Conservation (phyloP, 2,888 invertebrate genomes). For the Drosophila flavopinicola region DNA sequence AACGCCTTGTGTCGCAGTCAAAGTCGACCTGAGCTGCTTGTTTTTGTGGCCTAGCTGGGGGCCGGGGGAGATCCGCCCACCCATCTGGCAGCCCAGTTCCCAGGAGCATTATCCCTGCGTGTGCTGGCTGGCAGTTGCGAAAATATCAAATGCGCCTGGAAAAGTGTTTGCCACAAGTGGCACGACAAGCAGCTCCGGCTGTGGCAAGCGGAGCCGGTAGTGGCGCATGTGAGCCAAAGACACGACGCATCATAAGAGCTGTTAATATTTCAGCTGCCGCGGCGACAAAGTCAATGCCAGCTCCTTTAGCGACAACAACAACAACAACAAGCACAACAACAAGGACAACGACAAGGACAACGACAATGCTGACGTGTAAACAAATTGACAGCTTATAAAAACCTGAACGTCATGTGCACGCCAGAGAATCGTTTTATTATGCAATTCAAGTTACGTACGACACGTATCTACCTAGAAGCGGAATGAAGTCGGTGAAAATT, state of each 20-base stretch:
- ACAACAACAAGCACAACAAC: neutral
- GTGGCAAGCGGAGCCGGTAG: constrained; percentile 13
- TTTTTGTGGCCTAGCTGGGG: constrained; percentile 57
- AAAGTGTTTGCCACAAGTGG: constrained; percentile 52
- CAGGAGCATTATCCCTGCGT: constrained; percentile 72
- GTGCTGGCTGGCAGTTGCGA: constrained; percentile 38
- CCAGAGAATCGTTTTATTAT: constrained; percentile 69
- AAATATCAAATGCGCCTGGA: constrained; percentile 70
- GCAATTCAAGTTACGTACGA: constrained; percentile 72
- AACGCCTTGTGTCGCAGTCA: constrained; percentile 28
- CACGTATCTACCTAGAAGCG: constrained; percentile 40
- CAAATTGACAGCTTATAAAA: constrained; percentile 83
- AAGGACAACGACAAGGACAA: constrained; percentile 2
- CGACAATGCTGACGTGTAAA: constrained; percentile 60
- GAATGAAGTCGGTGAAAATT: constrained; percentile 64
- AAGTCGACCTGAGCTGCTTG: constrained; percentile 56
- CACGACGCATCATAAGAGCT: constrained; percentile 53
- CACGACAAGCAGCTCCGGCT: constrained; percentile 34
- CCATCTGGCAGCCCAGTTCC: constrained; percentile 47
- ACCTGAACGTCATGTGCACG: constrained; percentile 71
- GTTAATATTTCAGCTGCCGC: constrained; percentile 74
- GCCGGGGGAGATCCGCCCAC: no score
- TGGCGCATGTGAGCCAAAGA: constrained; percentile 43
- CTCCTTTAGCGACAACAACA: constrained; percentile 9
- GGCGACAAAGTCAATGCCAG: constrained; percentile 47